Base-by-base conservation (phyloP, 2,797 vertebrate species). In the Fringilla coelebs region DNA sequence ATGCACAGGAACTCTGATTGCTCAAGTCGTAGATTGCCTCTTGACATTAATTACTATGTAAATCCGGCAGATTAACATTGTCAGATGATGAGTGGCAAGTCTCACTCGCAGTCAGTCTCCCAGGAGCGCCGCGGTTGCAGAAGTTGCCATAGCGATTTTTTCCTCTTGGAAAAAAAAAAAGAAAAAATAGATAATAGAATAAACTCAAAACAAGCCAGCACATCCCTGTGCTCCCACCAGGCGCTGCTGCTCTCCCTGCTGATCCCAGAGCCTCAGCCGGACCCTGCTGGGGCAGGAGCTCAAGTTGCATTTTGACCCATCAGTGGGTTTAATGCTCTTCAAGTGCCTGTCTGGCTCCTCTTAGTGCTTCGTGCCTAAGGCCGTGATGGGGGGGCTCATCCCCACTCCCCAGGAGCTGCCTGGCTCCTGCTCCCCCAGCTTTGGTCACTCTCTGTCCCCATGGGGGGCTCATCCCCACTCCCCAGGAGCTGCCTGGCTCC, bases 41-140 rank as follows among this genome's bases (percentile, higher is more conserved):
- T 96, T 97, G 97, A 97, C 97, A 96, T 97, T 97, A 97, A 97
- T 97, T 97, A 96, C 95, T 94, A 97, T 96, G 96, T 96, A 97
- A 97, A 97, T 95, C 95, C 34, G 1, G 85, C 88, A 97, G 96
- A 97, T 97, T 93, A 97, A 94, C 96, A 55, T 82, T 96, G 96
- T 96, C 93, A 89, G 96, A 67, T 94, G 96, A 95, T 78, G 91
- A 96, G 95, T 89, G 95, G 96, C 97, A 95, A 93, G 92, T 94
- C 93, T 92, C 95, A 77, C 89, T 94, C n/a, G 63, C 77, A 94
- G 94, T 45, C 74, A 9, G 32, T 21, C 91, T 89, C 96, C 94
- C 86, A 45, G 96, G 87, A 95, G 95, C 79, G 16, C 28, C 2
- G 31, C 74, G 38, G 58, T 58, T 78, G 86, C 79, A 55, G 31